phyloP scores from a whole-genome alignment of 2,113 vertebrate genomes.

The Psammodynastes pulverulentus region DNA sequence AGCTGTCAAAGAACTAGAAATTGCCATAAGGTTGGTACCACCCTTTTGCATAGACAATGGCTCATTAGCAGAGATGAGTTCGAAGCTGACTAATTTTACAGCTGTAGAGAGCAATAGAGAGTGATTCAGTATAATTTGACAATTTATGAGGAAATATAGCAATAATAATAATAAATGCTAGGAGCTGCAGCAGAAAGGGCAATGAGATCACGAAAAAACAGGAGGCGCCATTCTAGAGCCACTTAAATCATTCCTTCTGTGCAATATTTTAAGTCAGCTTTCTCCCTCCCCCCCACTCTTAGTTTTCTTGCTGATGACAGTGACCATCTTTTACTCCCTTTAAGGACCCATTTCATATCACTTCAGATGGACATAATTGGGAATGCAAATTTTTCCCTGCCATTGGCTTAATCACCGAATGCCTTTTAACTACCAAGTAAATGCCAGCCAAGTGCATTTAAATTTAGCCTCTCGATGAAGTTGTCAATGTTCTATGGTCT shows the following conservation, averaged over 20 bases:
- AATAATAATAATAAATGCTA: not conserved
- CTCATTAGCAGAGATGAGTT: slow-evolving; percentile 8
- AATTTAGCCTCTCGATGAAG: not conserved
- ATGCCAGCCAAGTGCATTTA: not conserved
- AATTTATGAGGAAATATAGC: not conserved
- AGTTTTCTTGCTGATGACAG: not conserved
- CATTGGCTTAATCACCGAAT: not conserved
- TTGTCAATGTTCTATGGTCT: not conserved
- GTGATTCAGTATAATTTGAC: not conserved
- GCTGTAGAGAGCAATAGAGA: not conserved
- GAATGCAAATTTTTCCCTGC: not conserved
- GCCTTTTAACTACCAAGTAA: not conserved
- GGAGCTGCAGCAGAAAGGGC: not conserved
- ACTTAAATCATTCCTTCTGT: not conserved
- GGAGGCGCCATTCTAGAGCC: not conserved
- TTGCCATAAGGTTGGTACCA: not conserved
- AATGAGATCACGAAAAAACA: not conserved
- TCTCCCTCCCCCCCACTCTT: not conserved
- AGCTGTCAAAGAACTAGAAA: slow-evolving; percentile 7
- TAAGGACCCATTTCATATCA: not conserved
- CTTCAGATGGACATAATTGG: not conserved
- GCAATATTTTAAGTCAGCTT: not conserved
- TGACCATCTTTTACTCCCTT: not conserved
- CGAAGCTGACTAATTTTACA: slow-evolving; percentile 3
- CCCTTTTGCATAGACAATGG: slow-evolving; percentile 1